Conservation (phyloP, 2,113 vertebrate genomes). For the Albula glossodonta region DNA sequence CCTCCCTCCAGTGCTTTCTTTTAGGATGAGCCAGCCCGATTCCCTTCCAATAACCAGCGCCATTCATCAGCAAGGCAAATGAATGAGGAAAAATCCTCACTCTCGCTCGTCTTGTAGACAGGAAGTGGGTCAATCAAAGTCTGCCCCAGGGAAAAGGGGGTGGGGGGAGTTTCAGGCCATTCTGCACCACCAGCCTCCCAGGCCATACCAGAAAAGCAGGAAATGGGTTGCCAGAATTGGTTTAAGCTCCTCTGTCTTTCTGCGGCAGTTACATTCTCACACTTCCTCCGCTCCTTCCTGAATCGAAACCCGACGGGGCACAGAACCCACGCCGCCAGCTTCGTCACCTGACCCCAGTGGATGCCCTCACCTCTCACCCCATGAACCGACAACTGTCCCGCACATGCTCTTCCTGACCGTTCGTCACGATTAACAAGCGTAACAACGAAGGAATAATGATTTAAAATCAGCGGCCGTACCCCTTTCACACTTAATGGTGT, state of each 20-base stretch:
- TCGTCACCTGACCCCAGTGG: not conserved
- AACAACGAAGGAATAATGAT: not conserved
- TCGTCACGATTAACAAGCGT: not conserved
- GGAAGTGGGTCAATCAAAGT: slow-evolving; percentile 34
- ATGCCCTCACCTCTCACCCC: no score
- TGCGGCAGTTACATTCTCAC: not conserved
- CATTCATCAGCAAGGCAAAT: not conserved
- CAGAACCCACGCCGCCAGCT: not conserved
- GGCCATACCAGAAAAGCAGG: not conserved
- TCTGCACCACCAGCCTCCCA: not conserved
- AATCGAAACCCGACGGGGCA: not conserved
- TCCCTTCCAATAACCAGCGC: not conserved
- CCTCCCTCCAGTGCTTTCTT: not conserved
- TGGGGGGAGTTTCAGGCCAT: slow-evolving; percentile 29
- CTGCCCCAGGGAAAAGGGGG: slow-evolving; percentile 15
- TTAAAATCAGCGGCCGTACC: not conserved
- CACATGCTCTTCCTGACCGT: not conserved
- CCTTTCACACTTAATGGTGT: not conserved
- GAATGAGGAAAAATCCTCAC: not conserved
- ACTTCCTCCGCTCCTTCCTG: not conserved
- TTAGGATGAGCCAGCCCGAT: not conserved
- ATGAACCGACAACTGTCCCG: not conserved
- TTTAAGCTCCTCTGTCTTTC: not conserved
- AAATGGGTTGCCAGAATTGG: not conserved
- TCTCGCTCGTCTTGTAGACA: not conserved